phyloP scores from a whole-genome alignment of 2,113 vertebrate genomes.

The Pipa parva region DNA sequence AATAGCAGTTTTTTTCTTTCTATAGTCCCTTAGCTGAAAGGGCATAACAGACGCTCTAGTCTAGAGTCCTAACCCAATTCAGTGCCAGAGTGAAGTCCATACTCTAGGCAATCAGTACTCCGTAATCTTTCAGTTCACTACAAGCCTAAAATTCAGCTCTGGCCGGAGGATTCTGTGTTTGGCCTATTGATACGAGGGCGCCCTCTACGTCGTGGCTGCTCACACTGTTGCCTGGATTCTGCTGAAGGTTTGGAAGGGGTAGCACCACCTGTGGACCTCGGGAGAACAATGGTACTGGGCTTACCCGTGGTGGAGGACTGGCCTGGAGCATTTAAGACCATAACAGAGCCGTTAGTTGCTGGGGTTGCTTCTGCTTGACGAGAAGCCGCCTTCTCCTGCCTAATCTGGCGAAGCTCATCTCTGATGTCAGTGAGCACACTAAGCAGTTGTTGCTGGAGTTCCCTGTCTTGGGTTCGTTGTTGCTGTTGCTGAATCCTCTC shows the following conservation, averaged over 20 bases:
- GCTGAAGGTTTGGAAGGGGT: neutral
- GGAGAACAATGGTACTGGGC: neutral
- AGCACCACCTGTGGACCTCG: neutral
- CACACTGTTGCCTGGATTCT: neutral
- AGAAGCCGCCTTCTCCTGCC: constrained; percentile 46
- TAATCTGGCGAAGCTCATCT: constrained; percentile 51
- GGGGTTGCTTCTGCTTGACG: constrained; percentile 18
- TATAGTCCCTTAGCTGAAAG: too few species aligned
- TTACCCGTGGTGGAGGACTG: too few species aligned
- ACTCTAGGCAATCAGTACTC: too few species aligned
- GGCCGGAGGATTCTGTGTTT: constrained; percentile 18
- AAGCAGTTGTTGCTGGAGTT: constrained; percentile 57
- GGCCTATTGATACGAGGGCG: constrained; percentile 28
- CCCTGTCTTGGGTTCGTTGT: constrained; percentile 51
- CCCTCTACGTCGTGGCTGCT: neutral
- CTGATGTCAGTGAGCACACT: constrained; percentile 57
- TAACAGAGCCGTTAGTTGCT: neutral
- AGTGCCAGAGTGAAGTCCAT: too few species aligned
- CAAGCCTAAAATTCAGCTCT: neutral
- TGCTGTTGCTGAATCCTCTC: constrained; percentile 53
- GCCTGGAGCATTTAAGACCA: too few species aligned
- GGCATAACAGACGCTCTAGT: too few species aligned
- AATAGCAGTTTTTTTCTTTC: too few species aligned
- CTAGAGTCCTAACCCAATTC: too few species aligned
- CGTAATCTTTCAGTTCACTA: too few species aligned